Conservation (phyloP, 2,113 vertebrate species). For the Semnopithecus entellus region DNA sequence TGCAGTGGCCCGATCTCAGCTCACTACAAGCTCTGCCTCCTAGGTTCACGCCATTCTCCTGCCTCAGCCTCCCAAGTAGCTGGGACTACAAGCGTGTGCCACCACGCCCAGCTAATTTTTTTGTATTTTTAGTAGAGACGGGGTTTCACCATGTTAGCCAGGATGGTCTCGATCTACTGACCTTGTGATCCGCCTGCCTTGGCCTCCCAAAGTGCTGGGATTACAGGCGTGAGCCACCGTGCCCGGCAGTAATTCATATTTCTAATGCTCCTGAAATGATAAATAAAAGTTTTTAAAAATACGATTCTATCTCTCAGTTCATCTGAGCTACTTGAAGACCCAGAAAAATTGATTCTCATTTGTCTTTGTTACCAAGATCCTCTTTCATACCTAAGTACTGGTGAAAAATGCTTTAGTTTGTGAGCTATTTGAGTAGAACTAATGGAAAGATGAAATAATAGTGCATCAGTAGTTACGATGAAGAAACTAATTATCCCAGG, state of each 20-base stretch:
- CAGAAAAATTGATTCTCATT: constrained; percentile 17
- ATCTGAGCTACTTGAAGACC: neutral
- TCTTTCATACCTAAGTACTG: constrained; percentile 11
- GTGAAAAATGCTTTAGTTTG: constrained; percentile 23
- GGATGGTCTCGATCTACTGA: too few species aligned
- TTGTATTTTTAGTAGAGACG: too few species aligned
- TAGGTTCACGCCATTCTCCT: too few species aligned
- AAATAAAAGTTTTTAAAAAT: neutral
- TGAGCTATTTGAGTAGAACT: constrained; percentile 19
- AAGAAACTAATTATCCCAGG: constrained; percentile 13
- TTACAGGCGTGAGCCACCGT: too few species aligned
- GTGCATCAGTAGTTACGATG: neutral
- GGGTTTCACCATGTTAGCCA: too few species aligned
- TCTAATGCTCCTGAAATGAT: constrained; percentile 22
- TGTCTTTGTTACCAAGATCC: neutral
- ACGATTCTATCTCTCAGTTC: constrained; percentile 20
- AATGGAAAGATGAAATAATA: constrained; percentile 38
- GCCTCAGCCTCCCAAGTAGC: too few species aligned
- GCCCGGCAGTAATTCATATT: neutral
- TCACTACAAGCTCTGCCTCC: too few species aligned
- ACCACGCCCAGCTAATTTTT: too few species aligned
- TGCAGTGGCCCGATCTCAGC: too few species aligned
- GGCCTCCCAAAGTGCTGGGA: too few species aligned
- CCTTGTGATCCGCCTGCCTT: too few species aligned
- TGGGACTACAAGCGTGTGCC: too few species aligned